Base-by-base conservation (phyloP, 2,113 vertebrate genomes). In the Sciurus niger region DNA sequence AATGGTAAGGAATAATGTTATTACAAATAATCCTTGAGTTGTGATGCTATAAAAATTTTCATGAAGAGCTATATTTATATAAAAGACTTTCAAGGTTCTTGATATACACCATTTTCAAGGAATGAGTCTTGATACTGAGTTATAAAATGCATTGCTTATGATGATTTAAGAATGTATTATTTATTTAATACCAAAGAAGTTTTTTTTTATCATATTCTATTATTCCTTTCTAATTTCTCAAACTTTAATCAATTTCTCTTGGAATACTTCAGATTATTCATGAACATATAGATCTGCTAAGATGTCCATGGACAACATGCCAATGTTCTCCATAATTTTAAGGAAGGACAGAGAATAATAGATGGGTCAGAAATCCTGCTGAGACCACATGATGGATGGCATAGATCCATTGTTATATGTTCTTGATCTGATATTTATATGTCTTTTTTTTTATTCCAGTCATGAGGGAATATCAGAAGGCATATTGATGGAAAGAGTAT, bases 171-270 rank as follows among this genome's bases (percentile, higher is more conserved):
- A 58, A 67, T 60, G 67, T 4, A 46, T 13, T 20, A 3, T 46
- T 72, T 93, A 22, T 79, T 89, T 32, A 85, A 82, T 58, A 12
- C 28, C 74, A 40, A 90, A 14, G 3, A 48, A 82, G 25, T 34
- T 3, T 8, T 40, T 40, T 40, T 8, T 82, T 80, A 51, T 9
- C 1, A n/a, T 83, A 43, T 60, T 83, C 22, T 77, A 18, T 53
- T 89, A 53, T 80, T 79, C 24, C 22, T 46, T 80, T 94, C 40
- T 84, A 89, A 86, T 72, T 94, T 95, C 63, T 90, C 82, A 48
- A 91, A 34, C 28, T 78, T 18, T 87, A 91, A 43, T 67, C 10
- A 34, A 1, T 55, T 84, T 94, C 43, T 86, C 40, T 67, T 40
- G n/a, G 1, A 30, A 28, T 51, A 43, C n/a, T 70, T 92, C 55